Base-by-base conservation (phyloP, 2,888 invertebrate genomes). In the Ischnus inquisitorius region DNA sequence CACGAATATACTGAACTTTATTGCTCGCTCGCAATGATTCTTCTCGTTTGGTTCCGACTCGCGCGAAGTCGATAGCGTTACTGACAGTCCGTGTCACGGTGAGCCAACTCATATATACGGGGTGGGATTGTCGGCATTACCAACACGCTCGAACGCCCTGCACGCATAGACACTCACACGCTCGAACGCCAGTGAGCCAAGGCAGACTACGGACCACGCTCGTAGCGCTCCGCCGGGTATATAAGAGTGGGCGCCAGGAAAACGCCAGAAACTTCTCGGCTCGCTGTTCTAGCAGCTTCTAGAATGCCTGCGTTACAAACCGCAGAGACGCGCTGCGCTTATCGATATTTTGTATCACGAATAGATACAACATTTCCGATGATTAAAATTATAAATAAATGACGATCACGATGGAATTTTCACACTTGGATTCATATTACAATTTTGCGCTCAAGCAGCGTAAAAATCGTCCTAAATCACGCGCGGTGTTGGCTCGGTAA, bases 231-330 rank as follows among this genome's bases (percentile, higher is more conserved):
- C n/a, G 34, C 28, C 65, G 78, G 34, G 79, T 83, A 16, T 43
- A 43, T n/a, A 57, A 57, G 57, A 62, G 77, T 57, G 83, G 64
- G 78, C 84, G 84, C 81, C 51, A 25, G 71, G 82, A 85, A 86
- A 74, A 57, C 78, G 82, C 87, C 74, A 87, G 87, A 87, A 87
- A 80, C 71, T 87, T 87, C 87, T 80, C 77, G 84, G 78, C 25
- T 68, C 43, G 16, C 16, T 48, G 5, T 51, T 68, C 82, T 75
- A 62, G 72, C 74, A 74, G 77, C 25, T 84, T 86, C 84, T 75
- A 82, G 84, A 86, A 79, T 25, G 3, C 25, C 25, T 3, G 2
- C 57, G 2, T 12, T 10, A 22, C 4, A 14, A 22, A 57, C 57
- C 25, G 14, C 25, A 57, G 57, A 14, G 57, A 22, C 25, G 14